Percentiles rank a stretch among this genome's conserved stretches.
Evolutionary conservation across 2,113 vertebrate genomes (phyloP).

Genomic region (Cyanistes caeruleus): DNA sequence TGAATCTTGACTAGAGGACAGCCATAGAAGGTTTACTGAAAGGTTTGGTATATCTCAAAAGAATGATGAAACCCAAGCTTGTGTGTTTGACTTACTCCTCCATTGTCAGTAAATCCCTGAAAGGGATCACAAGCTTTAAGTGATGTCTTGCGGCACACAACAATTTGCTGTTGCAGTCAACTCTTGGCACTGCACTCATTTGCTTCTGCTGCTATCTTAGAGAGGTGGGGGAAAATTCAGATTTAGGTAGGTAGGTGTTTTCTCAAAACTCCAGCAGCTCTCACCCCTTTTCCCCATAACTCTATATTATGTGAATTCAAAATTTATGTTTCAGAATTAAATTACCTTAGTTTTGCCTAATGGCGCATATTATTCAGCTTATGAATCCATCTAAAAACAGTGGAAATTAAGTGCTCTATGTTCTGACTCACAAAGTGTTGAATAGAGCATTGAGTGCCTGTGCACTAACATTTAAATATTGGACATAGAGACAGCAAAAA

Average conservation of each 20-base stretch:
- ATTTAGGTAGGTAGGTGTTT: background rate
- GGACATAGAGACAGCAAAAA: background rate
- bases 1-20: background rate
- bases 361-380: background rate
- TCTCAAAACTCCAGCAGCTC: background rate
- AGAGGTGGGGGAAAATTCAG: background rate
- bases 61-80: background rate
- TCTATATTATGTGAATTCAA: background rate
- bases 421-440: background rate
- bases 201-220: background rate
- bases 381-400: background rate
- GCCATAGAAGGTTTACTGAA: background rate
- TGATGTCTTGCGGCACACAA: background rate
- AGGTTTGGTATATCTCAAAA: background rate
- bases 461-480: background rate
- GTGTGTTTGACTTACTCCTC: background rate
- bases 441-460: background rate
- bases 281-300: rapidly evolving
- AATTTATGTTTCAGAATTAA: background rate
- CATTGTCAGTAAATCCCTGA: background rate
- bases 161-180: background rate
- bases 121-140: background rate
- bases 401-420: background rate
- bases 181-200: rapidly evolving
- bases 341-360: background rate